phyloP scores from a whole-genome alignment of 2,797 vertebrate genomes.

The Peromyscus melanophrys region DNA sequence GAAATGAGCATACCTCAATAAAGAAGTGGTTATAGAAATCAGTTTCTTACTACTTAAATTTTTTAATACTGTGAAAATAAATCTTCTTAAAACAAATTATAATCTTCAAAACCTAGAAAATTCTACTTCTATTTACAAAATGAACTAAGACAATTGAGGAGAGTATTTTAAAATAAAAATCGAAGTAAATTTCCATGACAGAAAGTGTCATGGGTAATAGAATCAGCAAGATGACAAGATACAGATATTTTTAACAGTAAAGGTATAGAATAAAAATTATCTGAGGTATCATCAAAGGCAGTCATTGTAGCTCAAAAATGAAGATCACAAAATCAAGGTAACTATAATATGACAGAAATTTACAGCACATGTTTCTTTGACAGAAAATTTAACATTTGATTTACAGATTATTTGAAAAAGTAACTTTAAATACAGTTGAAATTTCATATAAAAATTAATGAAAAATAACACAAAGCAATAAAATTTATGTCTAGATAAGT shows the following conservation, averaged over 20 bases:
- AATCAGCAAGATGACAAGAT: neutral
- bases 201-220: neutral
- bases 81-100: slow-evolving; percentile 44
- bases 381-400: neutral
- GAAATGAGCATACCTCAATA: neutral
- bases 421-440: neutral
- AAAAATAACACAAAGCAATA: neutral
- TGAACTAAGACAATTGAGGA: neutral
- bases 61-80: slow-evolving; percentile 29
- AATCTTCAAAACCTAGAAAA: slow-evolving; percentile 29
- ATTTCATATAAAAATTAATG: neutral
- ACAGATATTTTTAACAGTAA: neutral
- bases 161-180: slow-evolving; percentile 44
- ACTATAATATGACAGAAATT: neutral
- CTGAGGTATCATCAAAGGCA: neutral
- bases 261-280: neutral
- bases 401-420: neutral
- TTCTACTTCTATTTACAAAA: neutral
- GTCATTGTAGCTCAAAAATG: neutral
- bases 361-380: neutral
- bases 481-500: neutral
- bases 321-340: neutral
- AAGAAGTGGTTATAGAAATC: neutral
- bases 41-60: neutral
- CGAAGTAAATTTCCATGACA: slow-evolving; percentile 13